Evolutionary conservation across 2,888 invertebrate genomes (phyloP).

Genomic region (Nomada ferruginata): DNA sequence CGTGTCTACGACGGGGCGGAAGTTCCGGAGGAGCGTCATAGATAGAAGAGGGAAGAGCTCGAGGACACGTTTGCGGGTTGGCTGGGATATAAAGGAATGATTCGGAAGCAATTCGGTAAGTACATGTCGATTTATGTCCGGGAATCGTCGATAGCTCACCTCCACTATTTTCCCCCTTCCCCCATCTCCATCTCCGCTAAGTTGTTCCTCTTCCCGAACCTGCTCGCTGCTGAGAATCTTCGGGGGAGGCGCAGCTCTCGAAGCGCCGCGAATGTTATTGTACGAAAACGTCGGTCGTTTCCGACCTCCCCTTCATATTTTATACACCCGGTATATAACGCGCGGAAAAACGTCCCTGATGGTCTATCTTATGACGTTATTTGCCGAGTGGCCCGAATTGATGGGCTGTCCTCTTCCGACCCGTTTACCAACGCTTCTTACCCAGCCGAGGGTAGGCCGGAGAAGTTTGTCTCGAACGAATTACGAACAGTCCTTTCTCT

Average conservation of each 20-base stretch:
- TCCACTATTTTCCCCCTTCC: constrained; percentile 66
- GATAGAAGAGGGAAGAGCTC: constrained; percentile 50
- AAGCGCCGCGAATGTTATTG: constrained; percentile 76
- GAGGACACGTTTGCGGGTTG: constrained; percentile 63
- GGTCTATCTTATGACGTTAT: constrained; percentile 76
- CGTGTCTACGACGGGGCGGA: constrained; percentile 60
- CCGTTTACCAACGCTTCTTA: constrained; percentile 50
- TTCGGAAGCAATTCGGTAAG: constrained; percentile 83
- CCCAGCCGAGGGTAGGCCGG: constrained; percentile 20
- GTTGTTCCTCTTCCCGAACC: constrained; percentile 25
- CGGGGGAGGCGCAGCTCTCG: constrained; percentile 53
- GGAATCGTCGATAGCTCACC: constrained; percentile 80
- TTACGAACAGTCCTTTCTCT: constrained; percentile 53
- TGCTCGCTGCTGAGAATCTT: constrained; percentile 36
- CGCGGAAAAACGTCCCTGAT: constrained; percentile 68
- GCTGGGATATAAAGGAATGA: constrained; percentile 79
- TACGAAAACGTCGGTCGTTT: constrained; percentile 72
- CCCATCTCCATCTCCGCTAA: not conserved
- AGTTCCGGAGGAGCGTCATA: constrained; percentile 40
- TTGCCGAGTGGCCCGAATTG: constrained; percentile 73
- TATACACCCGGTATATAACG: constrained; percentile 72
- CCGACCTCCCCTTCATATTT: constrained; percentile 71
- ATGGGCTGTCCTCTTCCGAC: constrained; percentile 66
- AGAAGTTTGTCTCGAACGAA: constrained; percentile 44
- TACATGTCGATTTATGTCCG: constrained; percentile 82